A percentile compares a stretch with the other conserved stretches of the same genome.
These are phyloP conservation scores for Siniperca scherzeri DNA, from an alignment of 2,797 vertebrate genomes.

Conservation along the genomic window DNA sequence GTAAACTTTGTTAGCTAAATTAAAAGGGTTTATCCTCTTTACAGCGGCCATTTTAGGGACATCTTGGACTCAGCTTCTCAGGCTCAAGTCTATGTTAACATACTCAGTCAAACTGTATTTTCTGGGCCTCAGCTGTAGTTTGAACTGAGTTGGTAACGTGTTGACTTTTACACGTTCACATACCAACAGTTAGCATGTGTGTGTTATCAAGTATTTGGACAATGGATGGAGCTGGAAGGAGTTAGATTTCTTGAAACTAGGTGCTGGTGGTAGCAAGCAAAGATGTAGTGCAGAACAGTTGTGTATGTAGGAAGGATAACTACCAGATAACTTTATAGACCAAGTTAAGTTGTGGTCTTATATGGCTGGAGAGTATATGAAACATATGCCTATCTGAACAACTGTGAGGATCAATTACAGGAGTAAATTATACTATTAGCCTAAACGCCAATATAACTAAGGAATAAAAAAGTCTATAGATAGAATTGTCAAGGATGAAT, in stretches of 20 bases:
- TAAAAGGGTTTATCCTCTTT: not conserved
- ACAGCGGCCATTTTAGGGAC: constrained; percentile 9
- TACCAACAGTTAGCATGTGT: not conserved
- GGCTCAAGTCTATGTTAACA: not conserved
- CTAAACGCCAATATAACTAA: not conserved
- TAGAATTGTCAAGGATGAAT: not conserved
- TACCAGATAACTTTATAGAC: constrained; percentile 9
- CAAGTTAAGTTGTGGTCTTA: constrained; percentile 9
- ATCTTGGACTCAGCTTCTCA: too few relatives aligned
- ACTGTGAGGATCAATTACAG: not conserved
- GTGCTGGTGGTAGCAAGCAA: not conserved
- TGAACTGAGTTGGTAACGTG: not conserved
- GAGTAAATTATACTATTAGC: not conserved
- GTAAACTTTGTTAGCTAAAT: not conserved
- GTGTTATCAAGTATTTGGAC: not conserved
- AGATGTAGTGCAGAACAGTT: not conserved
- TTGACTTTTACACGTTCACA: not conserved
- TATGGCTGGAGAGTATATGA: constrained; percentile 10
- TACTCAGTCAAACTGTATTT: not conserved
- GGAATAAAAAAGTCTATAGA: not conserved
- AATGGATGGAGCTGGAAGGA: not conserved
- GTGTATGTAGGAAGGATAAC: constrained; percentile 1
- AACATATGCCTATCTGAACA: constrained; percentile 5
- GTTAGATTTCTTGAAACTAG: not conserved
- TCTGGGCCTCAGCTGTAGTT: not conserved